phyloP scores from a whole-genome alignment of 2,888 invertebrate genomes.

The Synergus gifuensis region DNA sequence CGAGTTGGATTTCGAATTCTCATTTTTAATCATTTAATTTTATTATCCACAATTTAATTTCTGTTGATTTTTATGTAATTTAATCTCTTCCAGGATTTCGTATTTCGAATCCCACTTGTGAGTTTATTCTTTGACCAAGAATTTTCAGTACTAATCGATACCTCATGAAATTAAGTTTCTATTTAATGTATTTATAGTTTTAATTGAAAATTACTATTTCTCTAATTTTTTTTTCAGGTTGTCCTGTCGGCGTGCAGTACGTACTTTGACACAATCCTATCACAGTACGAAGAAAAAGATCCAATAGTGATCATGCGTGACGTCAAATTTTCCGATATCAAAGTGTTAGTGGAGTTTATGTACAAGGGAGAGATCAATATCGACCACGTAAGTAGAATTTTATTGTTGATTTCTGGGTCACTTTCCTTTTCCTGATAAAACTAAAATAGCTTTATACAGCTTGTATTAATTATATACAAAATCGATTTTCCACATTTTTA shows the following conservation, averaged over 20 bases:
- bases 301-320: slow-evolving; percentile 93
- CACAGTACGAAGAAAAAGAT: slow-evolving; percentile 89
- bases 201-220: background rate
- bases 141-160: background rate
- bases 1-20: background rate
- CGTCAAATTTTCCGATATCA: slow-evolving; percentile 93
- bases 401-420: slow-evolving; percentile 50
- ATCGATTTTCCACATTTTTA: slow-evolving; percentile 13
- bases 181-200: background rate
- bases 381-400: slow-evolving; percentile 87
- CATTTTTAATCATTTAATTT: background rate
- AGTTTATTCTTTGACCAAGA: background rate
- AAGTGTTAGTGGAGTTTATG: slow-evolving; percentile 95
- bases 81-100: background rate
- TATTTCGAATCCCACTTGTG: background rate
- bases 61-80: background rate
- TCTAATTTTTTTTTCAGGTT: slow-evolving; percentile 80
- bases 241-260: slow-evolving; percentile 95
- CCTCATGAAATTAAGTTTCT: background rate
- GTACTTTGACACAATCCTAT: slow-evolving; percentile 92
- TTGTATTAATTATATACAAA: slow-evolving; percentile 24
- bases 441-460: slow-evolving; percentile 28
- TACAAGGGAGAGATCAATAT: slow-evolving; percentile 97
- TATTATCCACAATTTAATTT: background rate
- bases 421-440: slow-evolving; percentile 33